Conservation (phyloP, 2,888 invertebrate species). For the Pecten maximus region DNA sequence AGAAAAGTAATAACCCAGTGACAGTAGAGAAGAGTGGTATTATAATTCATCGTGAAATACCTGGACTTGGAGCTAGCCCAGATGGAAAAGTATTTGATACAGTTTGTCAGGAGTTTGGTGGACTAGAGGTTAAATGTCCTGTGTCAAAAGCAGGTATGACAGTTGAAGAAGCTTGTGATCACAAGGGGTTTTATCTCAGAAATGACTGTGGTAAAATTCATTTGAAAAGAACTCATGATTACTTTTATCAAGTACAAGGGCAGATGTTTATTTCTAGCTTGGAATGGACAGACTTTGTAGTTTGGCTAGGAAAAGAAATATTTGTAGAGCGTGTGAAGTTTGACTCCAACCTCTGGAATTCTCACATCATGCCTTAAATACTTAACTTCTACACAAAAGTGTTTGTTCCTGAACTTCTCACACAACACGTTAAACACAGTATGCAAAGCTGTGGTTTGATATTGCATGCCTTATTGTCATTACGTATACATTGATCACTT, state of each 20-base stretch:
- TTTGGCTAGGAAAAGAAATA: constrained; percentile 41
- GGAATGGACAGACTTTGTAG: constrained; percentile 45
- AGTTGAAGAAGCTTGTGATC: background rate
- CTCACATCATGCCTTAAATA: constrained; percentile 13
- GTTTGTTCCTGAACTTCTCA: constrained; percentile 46
- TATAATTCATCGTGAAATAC: too few relatives aligned
- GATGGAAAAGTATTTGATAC: background rate
- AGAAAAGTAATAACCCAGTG: background rate
- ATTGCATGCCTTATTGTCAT: too few relatives aligned
- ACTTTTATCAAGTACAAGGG: constrained; percentile 41
- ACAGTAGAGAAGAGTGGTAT: background rate
- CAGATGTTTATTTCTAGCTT: constrained; percentile 37
- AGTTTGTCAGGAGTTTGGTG: background rate
- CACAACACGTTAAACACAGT: background rate
- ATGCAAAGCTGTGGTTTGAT: background rate
- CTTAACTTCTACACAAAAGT: constrained; percentile 4
- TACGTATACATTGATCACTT: too few relatives aligned
- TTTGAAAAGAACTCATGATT: constrained; percentile 40
- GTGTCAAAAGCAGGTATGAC: constrained; percentile 4
- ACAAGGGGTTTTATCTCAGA: constrained; percentile 30
- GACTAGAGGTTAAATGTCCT: background rate
- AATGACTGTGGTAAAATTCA: constrained; percentile 2
- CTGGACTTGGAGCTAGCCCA: constrained; percentile 38
- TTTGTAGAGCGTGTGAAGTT: constrained; percentile 17
- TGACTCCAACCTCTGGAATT: constrained; percentile 26